A percentile compares a stretch with the other conserved stretches of the same genome.
These are phyloP conservation scores for Philonicus albiceps DNA, from an alignment of 2,888 invertebrate genomes.

Conservation along the genomic window DNA sequence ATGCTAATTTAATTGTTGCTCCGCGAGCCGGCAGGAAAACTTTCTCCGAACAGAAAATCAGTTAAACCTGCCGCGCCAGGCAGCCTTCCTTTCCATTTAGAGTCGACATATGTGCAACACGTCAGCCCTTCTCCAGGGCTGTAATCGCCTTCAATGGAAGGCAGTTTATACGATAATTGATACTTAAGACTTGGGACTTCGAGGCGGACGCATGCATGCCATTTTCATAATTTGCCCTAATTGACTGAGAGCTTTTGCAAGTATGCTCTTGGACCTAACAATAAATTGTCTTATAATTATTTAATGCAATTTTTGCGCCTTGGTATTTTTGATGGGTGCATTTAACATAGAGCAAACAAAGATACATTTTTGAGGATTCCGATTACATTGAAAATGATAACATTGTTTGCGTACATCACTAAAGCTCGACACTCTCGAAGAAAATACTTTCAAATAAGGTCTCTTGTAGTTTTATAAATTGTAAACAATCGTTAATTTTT, in stretches of 20 bases:
- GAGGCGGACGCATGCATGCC: conserved; percentile 25
- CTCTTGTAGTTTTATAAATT: too few species aligned
- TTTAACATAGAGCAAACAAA: background rate
- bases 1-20: conserved; percentile 47
- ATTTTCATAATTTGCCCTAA: conserved; percentile 15
- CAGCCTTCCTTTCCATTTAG: conserved; percentile 1
- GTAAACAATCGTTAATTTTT: too few species aligned
- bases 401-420: background rate
- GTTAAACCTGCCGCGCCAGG: background rate
- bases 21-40: background rate
- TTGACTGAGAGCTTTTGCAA: background rate
- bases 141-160: background rate
- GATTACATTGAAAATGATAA: background rate
- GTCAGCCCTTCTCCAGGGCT: background rate
- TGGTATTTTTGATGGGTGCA: background rate
- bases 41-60: conserved; percentile 24
- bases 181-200: conserved; percentile 22
- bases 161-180: conserved; percentile 40
- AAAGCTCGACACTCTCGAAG: too few species aligned
- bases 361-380: background rate
- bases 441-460: too few species aligned
- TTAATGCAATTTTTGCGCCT: background rate
- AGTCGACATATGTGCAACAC: conserved; percentile 34
- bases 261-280: background rate
- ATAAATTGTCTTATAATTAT: conserved; percentile 23